Percentiles rank a stretch among this genome's conserved stretches.
Evolutionary conservation across 2,797 vertebrate species (phyloP).

Genomic region (Sciaenops ocellatus): DNA sequence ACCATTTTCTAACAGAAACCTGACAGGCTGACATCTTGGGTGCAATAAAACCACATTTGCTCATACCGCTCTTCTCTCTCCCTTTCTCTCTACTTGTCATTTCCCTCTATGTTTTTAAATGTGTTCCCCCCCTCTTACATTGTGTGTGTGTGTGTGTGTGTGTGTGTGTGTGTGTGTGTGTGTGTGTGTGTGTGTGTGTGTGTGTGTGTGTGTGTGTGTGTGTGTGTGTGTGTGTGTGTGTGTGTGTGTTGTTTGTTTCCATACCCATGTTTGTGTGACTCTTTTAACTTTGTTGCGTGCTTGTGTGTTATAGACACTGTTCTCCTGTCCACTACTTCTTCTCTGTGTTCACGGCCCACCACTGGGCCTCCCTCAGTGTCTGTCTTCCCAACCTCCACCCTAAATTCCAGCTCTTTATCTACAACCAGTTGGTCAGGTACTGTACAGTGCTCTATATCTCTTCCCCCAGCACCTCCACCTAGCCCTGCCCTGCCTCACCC

Average conservation of each 20-base stretch:
- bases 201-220: neutral
- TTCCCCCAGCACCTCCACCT: constrained; percentile 79
- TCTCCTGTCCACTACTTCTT: constrained; percentile 99
- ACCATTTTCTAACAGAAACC: constrained; percentile 19
- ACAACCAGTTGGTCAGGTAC: constrained; percentile 99
- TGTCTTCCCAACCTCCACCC: constrained; percentile 99
- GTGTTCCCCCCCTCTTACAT: constrained; percentile 2
- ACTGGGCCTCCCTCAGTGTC: constrained; percentile 99
- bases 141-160: neutral
- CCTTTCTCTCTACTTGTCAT: constrained; percentile 70
- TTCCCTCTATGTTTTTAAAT: constrained; percentile 45
- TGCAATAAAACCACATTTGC: constrained; percentile 68
- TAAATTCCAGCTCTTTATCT: constrained; percentile 99
- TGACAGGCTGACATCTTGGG: constrained; percentile 38
- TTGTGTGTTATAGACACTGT: constrained; percentile 97
- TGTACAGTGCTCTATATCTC: constrained; percentile 86
- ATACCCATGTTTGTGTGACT: constrained; percentile 77
- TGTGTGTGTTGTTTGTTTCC: constrained; percentile 65
- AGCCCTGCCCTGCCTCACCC: constrained; percentile 80
- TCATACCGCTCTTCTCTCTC: constrained; percentile 79
- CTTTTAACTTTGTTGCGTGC: constrained; percentile 68
- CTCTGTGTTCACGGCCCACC: constrained; percentile 99
- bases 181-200: no score
- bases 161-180: neutral
- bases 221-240: constrained; percentile 9